Conservation (phyloP, 2,113 vertebrate species). For the Neolamprologus brichardi region DNA sequence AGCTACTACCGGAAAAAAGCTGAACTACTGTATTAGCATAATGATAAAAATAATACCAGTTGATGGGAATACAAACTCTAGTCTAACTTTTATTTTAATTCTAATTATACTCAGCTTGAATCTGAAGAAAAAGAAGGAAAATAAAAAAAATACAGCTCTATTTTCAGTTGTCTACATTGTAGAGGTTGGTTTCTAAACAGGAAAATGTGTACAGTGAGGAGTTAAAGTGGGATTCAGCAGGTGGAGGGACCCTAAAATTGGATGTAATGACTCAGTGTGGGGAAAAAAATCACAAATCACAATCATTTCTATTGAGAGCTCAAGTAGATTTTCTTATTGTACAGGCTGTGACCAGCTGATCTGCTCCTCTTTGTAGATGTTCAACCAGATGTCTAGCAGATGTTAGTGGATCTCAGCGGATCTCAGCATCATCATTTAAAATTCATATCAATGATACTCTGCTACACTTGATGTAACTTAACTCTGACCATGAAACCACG, state of each 20-base stretch:
- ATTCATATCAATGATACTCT: background rate
- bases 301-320: background rate
- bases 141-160: background rate
- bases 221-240: background rate
- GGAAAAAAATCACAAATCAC: background rate
- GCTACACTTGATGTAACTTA: background rate
- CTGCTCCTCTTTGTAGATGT: background rate
- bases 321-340: background rate
- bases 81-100: background rate
- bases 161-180: background rate
- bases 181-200: background rate
- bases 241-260: background rate
- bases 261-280: background rate
- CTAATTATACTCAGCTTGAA: background rate
- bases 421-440: background rate
- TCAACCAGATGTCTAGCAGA: background rate
- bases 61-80: background rate
- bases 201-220: background rate
- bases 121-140: background rate
- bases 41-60: background rate
- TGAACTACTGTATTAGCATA: background rate
- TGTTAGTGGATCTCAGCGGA: background rate
- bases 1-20: background rate
- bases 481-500: background rate
- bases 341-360: background rate